Percentiles rank a stretch among this genome's conserved stretches.
Evolutionary conservation across 2,888 invertebrate genomes (phyloP).

Genomic region (Pristionchus fissidentatus): DNA sequence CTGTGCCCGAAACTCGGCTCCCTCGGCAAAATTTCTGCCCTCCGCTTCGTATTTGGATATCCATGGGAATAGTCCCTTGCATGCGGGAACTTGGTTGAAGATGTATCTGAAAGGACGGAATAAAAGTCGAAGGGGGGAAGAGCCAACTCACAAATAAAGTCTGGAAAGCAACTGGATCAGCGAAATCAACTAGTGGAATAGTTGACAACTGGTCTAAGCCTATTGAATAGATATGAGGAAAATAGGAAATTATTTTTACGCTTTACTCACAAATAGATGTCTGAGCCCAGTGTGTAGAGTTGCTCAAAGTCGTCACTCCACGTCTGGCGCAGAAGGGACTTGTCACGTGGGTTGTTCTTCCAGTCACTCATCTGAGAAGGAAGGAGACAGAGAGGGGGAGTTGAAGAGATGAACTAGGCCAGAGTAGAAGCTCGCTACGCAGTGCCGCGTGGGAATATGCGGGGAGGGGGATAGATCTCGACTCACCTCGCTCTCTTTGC

Average conservation of each 20-base stretch:
- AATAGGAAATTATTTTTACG: background rate
- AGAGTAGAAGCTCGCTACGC: background rate
- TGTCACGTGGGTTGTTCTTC: constrained; percentile 70
- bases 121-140: too few species aligned
- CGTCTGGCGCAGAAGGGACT: constrained; percentile 66
- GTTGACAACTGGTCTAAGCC: too few species aligned
- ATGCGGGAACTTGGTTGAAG: constrained; percentile 69
- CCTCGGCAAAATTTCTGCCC: constrained; percentile 61
- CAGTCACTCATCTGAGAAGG: constrained; percentile 54
- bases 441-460: background rate
- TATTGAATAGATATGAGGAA: background rate
- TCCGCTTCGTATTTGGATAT: constrained; percentile 63
- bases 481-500: background rate
- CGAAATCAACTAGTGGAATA: too few species aligned
- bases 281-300: constrained; percentile 68
- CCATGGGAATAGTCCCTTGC: constrained; percentile 69
- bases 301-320: constrained; percentile 74
- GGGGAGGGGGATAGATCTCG: background rate
- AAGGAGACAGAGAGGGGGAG: too few species aligned
- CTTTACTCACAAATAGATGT: constrained; percentile 52
- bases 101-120: constrained; percentile 57
- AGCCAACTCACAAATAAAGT: too few species aligned
- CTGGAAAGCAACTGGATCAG: too few species aligned
- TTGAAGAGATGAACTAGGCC: background rate
- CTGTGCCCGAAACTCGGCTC: constrained; percentile 69